phyloP scores from a whole-genome alignment of 1,140 invertebrate genomes.

The Neuroterus valhalla region DNA sequence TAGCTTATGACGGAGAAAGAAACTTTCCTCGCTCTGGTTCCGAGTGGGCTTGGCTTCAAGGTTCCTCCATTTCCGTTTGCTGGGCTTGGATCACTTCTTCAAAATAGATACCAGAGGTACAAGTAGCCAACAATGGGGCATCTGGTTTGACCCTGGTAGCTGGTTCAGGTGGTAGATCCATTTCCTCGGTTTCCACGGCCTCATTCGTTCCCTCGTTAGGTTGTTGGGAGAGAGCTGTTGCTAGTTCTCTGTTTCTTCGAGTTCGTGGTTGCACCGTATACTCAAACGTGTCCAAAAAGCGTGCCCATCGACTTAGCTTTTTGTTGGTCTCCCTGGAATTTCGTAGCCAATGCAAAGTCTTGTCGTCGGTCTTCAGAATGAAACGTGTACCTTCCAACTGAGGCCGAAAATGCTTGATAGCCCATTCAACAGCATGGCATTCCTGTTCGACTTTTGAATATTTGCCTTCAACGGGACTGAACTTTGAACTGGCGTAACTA shows the following conservation, averaged over 20 bases:
- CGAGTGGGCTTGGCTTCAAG: neutral
- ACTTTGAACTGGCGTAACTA: slow-evolving; percentile 34
- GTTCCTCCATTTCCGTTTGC: neutral
- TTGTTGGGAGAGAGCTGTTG: neutral
- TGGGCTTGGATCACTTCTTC: neutral
- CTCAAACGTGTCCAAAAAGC: neutral
- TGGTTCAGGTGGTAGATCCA: neutral
- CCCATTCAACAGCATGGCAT: slow-evolving; percentile 52
- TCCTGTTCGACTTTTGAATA: slow-evolving; percentile 43
- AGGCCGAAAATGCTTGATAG: slow-evolving; percentile 43
- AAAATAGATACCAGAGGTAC: neutral
- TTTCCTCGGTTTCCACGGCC: neutral
- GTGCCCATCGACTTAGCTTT: neutral
- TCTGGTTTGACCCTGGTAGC: neutral
- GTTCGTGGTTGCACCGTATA: neutral
- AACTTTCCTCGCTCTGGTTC: neutral
- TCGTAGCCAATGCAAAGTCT: neutral
- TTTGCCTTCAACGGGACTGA: slow-evolving; percentile 29
- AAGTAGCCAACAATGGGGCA: neutral
- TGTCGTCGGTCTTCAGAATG: neutral
- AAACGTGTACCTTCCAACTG: slow-evolving; percentile 49
- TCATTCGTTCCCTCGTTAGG: neutral
- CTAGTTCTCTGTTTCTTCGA: neutral
- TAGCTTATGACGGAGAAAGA: neutral
- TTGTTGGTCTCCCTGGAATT: neutral